Evolutionary conservation across 2,888 invertebrate species (phyloP).

Genomic region (Beris chalybata): DNA sequence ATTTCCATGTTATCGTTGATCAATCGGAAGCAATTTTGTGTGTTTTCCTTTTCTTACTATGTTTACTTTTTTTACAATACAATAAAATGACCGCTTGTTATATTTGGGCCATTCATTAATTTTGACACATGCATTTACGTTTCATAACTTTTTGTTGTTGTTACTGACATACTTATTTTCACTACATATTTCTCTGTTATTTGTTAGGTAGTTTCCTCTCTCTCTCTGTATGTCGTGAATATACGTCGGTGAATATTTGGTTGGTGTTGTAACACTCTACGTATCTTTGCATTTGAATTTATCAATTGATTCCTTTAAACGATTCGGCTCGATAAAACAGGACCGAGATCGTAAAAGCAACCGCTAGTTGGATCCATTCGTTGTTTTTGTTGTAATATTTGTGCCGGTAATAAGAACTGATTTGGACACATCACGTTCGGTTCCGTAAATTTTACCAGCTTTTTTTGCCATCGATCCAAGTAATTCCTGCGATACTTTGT

Average conservation of each 20-base stretch:
- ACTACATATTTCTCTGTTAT: no score
- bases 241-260: conserved; percentile 2
- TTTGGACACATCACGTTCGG: conserved; percentile 56
- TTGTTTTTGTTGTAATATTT: conserved; percentile 39
- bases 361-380: conserved; percentile 44
- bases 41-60: not conserved
- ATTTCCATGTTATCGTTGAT: no score
- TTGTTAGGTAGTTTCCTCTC: not conserved
- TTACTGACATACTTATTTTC: no score
- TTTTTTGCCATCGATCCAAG: conserved; percentile 97
- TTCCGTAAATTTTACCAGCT: conserved; percentile 98
- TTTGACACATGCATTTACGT: no score
- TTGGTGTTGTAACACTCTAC: conserved; percentile 34
- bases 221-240: conserved; percentile 5
- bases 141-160: no score
- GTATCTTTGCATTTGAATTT: conserved; percentile 43
- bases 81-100: no score
- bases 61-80: not conserved
- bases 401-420: conserved; percentile 34
- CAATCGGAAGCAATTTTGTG: no score
- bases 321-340: conserved; percentile 44
- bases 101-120: no score
- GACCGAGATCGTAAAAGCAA: conserved; percentile 45
- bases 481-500: conserved; percentile 93
- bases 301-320: conserved; percentile 41